Base-by-base conservation (phyloP, 1,140 invertebrate genomes). In the Orius laevigatus region DNA sequence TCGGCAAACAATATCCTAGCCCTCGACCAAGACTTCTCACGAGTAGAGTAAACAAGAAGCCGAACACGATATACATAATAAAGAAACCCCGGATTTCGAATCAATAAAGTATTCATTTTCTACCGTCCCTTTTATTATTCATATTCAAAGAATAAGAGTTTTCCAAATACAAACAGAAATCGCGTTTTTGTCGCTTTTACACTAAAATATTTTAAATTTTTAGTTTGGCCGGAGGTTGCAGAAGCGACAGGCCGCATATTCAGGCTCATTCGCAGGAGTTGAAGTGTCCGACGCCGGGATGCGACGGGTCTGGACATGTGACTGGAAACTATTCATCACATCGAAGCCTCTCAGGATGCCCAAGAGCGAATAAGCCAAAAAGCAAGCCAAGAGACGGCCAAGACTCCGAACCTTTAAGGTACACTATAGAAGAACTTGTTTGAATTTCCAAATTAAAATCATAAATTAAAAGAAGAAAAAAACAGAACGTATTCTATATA, bases 271-370 rank as follows among this genome's bases (percentile, higher is more conserved):
- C 79, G 8, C 79, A 83, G 62, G 80, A 83, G 60, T 66, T 89
- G 38, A 87, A 88, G 66, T 94, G 89, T 65, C 89, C 89, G 1
- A 90, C 87, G 11, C 81, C 85, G n/a, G 83, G 83, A 19, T 93
- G 85, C 65, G 84, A 89, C 64, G 85, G 85, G 40, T 84, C 80
- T 2, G 86, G 86, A 51, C 84, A 89, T 65, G 74, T 85, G 20
- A 85, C 84, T 14, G 84, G 84, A 53, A 85, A 85, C 68, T 88
- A 85, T 65, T 78, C 81, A 25, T 84, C 84, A 35, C 84, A 88
- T 64, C 72, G 83, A 58, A 88, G 81, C 63, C 67, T 88, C 34
- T 86, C 83, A 6, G 83, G 84, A 6, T 87, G 84, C 69, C 84
- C 84, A 45, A 68, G 83, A 54, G 87, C 87, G 54, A 90, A 90